Base-by-base conservation (phyloP, 2,797 vertebrate genomes). In the Coracias cyanogaster region DNA sequence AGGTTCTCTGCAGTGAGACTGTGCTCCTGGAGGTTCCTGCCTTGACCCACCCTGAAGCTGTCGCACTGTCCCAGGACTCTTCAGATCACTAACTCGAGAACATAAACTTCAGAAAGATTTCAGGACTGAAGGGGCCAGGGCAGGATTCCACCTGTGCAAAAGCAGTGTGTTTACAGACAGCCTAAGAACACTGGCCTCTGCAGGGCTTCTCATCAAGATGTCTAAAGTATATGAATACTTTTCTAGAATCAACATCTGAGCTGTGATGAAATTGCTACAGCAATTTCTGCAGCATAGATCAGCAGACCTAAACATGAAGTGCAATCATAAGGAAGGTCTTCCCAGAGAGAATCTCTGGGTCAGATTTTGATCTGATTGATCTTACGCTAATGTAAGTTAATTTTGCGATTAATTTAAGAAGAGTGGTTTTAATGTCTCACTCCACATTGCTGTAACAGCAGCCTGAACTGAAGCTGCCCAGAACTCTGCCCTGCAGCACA, bases 281-380 rank as follows among this genome's bases (percentile, higher is more conserved):
- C 11, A 48, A 43, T 87, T 85, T 82, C 46, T 77, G 33, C 31
- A 51, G 24, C 37, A 57, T 7, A 57, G 33, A 72, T 66, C 37
- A 77, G 35, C 37, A 88, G 39, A 93, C 64, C 20, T 54, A 83
- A 77, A 58, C 7, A 25, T 45, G 25, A 80, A 76, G 15, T 48
- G 25, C 13, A 58, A 22, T 70, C 67, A 49, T 4, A 86, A 29
- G 33, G 8, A 52, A 83, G 66, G 41, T 16, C 65, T 77, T 82
- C 24, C 24, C 41, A 86, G 76, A 76, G 21, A 82, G 10, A 67
- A 55, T 31, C 31, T 80, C 48, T 46, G 21, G n/a, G 43, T 62
- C 83, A 74, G 54, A 65, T 82, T 92, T 92, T 86, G 58, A 79
- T 57, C 94, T 78, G 37, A 57, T 73, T 90, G 69, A 54, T 65